A percentile compares a stretch with the other conserved stretches of the same genome.
Conservation (phyloP, 1,140 invertebrate species). For the Atta texana region DNA sequence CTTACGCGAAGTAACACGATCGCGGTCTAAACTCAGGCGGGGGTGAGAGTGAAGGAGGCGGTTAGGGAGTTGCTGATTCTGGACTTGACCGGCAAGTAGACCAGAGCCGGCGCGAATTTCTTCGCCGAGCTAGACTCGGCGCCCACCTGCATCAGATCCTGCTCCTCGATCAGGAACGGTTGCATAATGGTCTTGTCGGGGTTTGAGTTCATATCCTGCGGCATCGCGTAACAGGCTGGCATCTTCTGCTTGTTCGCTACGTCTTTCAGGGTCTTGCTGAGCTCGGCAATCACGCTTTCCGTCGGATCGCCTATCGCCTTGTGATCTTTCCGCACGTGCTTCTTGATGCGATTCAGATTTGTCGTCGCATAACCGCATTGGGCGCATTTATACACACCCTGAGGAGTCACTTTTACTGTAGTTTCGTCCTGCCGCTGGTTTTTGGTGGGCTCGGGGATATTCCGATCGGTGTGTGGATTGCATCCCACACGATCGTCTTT, state of each 20-base stretch:
- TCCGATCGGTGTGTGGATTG: conserved; percentile 68
- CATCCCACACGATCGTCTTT: conserved; percentile 79
- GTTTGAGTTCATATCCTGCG: conserved; percentile 84
- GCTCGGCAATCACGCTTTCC: conserved; percentile 84
- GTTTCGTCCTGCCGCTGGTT: conserved; percentile 82
- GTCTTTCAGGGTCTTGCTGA: conserved; percentile 86
- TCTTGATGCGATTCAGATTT: conserved; percentile 88
- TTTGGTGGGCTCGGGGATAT: conserved; percentile 41
- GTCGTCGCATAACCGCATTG: conserved; percentile 89
- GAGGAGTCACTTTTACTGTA: conserved; percentile 83
- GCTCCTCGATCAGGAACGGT: conserved; percentile 93
- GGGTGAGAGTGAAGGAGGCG: conserved; percentile 96
- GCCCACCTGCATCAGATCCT: conserved; percentile 74
- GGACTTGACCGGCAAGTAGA: conserved; percentile 96
- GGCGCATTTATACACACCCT: conserved; percentile 88
- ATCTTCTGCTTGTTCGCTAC: conserved; percentile 87
- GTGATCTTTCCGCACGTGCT: conserved; percentile 89
- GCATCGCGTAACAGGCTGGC: conserved; percentile 88
- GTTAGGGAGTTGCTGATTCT: conserved; percentile 93
- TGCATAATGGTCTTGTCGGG: conserved; percentile 90
- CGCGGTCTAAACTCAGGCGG: conserved; percentile 88
- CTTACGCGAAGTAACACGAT: background rate
- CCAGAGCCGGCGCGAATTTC: conserved; percentile 93
- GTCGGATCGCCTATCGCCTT: conserved; percentile 83
- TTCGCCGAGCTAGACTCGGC: conserved; percentile 79